These are phyloP conservation scores for Cichladusa arquata DNA, from an alignment of 2,113 vertebrate genomes.

Conservation along the genomic window DNA sequence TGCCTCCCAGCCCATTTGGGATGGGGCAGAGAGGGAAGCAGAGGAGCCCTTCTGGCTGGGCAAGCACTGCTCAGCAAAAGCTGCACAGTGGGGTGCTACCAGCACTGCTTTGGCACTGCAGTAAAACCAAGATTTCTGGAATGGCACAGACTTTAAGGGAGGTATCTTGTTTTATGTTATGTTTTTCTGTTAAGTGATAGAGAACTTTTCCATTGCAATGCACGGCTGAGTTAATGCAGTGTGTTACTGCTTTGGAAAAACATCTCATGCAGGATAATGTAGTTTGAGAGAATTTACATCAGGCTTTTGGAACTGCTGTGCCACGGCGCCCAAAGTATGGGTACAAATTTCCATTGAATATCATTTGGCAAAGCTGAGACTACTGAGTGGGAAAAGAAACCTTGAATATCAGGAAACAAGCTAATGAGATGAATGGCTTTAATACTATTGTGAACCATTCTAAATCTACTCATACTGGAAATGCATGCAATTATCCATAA, in stretches of 20 bases:
- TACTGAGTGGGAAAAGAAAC: not conserved
- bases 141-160: not conserved
- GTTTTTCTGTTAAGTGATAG: not conserved
- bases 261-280: not conserved
- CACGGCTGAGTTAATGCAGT: not conserved
- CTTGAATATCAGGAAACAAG: not conserved
- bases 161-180: not conserved
- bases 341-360: not conserved
- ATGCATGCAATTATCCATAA: not conserved
- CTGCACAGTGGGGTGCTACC: not conserved
- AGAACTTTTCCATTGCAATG: not conserved
- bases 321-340: not conserved
- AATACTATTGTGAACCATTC: slow-evolving; percentile 3
- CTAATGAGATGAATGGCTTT: not conserved
- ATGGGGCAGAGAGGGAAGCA: not conserved
- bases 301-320: not conserved
- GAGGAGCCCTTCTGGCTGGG: not conserved
- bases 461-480: not conserved
- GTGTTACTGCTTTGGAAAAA: not conserved
- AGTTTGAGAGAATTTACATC: not conserved
- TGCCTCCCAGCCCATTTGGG: not conserved
- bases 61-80: not conserved
- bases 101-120: not conserved
- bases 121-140: not conserved
- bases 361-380: not conserved